Evolutionary conservation across 2,888 invertebrate species (phyloP).

Genomic region (Polyommatus icarus): DNA sequence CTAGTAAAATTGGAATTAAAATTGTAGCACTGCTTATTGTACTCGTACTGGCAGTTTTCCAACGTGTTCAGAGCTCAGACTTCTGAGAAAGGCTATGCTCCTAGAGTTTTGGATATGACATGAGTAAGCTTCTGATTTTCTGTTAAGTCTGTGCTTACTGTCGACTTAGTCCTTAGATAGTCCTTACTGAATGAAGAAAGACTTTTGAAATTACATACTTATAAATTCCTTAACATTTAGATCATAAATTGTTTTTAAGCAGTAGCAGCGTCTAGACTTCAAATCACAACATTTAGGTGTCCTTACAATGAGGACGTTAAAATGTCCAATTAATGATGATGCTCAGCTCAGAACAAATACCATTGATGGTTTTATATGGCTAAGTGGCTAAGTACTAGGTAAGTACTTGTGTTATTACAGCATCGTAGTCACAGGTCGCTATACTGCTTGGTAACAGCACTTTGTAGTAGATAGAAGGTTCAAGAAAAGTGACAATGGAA

Average conservation of each 20-base stretch:
- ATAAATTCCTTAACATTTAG: too few species aligned
- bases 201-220: too few species aligned
- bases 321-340: not conserved
- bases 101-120: not conserved
- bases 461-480: not conserved
- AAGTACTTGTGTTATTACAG: too few species aligned
- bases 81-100: conserved; percentile 1
- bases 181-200: not conserved
- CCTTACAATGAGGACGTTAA: not conserved
- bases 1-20: not conserved
- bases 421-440: too few species aligned
- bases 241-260: too few species aligned
- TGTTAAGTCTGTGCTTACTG: not conserved
- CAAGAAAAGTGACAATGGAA: conserved; percentile 1
- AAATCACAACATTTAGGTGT: too few species aligned
- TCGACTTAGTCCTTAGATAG: not conserved
- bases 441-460: not conserved
- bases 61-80: conserved; percentile 7
- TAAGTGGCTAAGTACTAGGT: too few species aligned
- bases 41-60: not conserved
- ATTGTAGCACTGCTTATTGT: not conserved
- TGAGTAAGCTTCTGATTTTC: not conserved
- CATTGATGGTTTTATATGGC: not conserved
- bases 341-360: not conserved
- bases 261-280: not conserved